phyloP scores from a whole-genome alignment of 92 coral and sea anemone species.

The Chrysogorgia sp. region DNA sequence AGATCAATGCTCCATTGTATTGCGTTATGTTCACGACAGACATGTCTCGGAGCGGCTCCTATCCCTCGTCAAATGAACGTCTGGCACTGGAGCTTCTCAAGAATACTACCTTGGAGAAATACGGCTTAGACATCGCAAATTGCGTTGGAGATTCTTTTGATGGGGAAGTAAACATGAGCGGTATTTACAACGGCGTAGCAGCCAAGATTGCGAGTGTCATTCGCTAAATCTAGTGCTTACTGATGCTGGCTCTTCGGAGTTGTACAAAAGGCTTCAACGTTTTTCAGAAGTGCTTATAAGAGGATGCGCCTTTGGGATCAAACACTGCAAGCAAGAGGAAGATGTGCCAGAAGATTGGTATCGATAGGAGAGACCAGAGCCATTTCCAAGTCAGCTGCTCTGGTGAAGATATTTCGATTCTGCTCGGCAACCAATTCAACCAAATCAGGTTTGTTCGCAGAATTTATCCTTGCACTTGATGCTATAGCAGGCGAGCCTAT shows the following conservation, averaged over 20 bases:
- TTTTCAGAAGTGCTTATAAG: no score
- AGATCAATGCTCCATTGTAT: no score
- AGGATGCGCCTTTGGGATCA: no score
- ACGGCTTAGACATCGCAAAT: conserved; percentile 3
- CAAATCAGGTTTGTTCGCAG: conserved; percentile 8
- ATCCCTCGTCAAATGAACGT: neutral
- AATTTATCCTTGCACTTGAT: conserved; percentile 16
- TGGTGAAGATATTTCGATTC: conserved; percentile 1
- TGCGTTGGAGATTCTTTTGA: conserved; percentile 31
- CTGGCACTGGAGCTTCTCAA: conserved; percentile 9
- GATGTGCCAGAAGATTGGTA: neutral
- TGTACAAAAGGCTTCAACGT: no score
- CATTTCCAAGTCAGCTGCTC: conserved; percentile 13
- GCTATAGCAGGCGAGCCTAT: conserved; percentile 10
- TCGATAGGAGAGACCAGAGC: conserved; percentile 21
- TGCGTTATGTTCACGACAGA: conserved; percentile 13
- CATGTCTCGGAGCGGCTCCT: conserved; percentile 9
- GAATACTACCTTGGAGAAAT: neutral
- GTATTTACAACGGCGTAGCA: neutral
- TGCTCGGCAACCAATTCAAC: neutral
- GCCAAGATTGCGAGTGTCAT: conserved; percentile 19
- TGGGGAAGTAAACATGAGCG: conserved; percentile 14
- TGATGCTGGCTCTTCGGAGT: conserved; percentile 27
- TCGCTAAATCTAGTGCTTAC: conserved; percentile 32
- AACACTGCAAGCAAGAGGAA: conserved; percentile 4